Evolutionary conservation across 2,888 invertebrate species (phyloP), one percentile per base, ranked within the genome.

Genomic region (Rhodophaea formosa): DNA sequence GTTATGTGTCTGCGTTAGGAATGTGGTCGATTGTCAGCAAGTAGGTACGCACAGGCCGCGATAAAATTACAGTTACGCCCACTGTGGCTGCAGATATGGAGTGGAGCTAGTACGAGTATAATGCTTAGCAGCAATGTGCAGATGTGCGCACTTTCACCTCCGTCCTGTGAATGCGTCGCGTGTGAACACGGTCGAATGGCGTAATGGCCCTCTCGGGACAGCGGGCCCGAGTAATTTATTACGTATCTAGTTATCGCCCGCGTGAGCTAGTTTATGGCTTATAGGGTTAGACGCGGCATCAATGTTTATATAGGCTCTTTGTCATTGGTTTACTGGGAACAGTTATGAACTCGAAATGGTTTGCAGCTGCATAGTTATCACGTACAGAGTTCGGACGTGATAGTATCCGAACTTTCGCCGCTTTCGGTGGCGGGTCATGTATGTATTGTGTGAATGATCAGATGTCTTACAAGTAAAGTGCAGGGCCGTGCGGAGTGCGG

Each of bases 131-230:
- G 66, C 62, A 63, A 67, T 69, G 71, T 75, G 72, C 80, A 79
- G 77, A 81, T 80, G 80, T 74, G 75, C 75, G 75, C 80, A 84
- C 87, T 88, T 86, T 87, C 87, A 86, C 86, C 84, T 83, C 79
- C 77, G 80, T 71, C 79, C 81, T 73, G 76, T 70, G 59, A 72
- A 71, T 70, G 68, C 65, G 70, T 73, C 75, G 78, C 79, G 80
- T 81, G 84, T 74, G 76, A 80, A 76, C 68, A 68, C 71, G 69
- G 68, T 64, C 69, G 53, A 17, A 71, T 81, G 77, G 71, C 76
- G 80, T 70, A 80, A 80, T 70, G 67, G 63, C 69, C 69, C 74
- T 67, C 71, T 62, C 64, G 70, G 77, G 75, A 67, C 58, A 65
- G 63, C 47, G 35, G 23, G 49, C 49, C 29, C 46, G 47, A 29